These are phyloP conservation scores for Gymnobelideus leadbeateri DNA, from an alignment of 2,113 vertebrate genomes.

Conservation along the genomic window DNA sequence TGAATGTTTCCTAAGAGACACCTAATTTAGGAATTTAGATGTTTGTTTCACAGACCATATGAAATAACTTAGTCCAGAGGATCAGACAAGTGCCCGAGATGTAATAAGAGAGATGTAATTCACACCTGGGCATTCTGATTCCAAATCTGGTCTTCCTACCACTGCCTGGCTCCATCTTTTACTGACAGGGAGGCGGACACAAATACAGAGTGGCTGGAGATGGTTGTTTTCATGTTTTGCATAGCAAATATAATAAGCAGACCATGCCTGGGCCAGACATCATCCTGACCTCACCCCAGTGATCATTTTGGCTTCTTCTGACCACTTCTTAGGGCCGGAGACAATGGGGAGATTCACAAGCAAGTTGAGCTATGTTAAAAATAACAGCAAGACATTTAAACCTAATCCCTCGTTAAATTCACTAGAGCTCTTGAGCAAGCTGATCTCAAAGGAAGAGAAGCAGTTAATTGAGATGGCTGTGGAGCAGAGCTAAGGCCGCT, in stretches of 20 bases:
- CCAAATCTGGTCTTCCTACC: not conserved
- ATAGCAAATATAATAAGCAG: not conserved
- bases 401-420: constrained; percentile 80
- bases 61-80: not conserved
- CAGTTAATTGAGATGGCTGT: constrained; percentile 37
- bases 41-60: not conserved
- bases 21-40: not conserved
- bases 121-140: not conserved
- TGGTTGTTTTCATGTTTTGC: not conserved
- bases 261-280: not conserved
- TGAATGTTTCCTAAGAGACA: not conserved
- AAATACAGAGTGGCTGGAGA: not conserved
- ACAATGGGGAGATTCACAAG: constrained; percentile 57
- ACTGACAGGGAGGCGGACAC: not conserved
- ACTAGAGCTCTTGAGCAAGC: constrained; percentile 68
- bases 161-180: not conserved
- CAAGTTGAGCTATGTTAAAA: constrained; percentile 72
- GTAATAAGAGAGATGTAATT: not conserved
- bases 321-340: constrained; percentile 32
- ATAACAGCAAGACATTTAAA: constrained; percentile 73
- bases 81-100: not conserved
- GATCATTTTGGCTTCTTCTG: not conserved
- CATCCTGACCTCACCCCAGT: constrained; percentile 5
- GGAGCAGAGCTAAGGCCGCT: constrained; percentile 64
- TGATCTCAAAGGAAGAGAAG: constrained; percentile 30